Evolutionary conservation across 2,113 vertebrate genomes (phyloP).

Genomic region (Melanerpes aurifrons): DNA sequence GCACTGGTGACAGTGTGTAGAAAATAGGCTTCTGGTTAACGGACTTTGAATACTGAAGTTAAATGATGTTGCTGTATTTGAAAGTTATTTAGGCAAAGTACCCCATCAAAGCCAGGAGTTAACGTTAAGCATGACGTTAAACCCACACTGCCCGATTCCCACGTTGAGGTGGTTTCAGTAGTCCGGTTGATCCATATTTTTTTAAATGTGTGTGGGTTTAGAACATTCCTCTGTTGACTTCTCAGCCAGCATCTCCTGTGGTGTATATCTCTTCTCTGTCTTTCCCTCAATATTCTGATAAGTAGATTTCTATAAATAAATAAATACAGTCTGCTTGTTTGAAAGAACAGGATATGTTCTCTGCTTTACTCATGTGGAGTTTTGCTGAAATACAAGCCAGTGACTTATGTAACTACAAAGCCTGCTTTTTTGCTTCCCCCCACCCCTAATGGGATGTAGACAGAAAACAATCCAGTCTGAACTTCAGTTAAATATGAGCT

Average conservation of each 20-base stretch:
- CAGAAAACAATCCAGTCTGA: not conserved
- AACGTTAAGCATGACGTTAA: too few relatives aligned
- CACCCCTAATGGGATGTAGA: not conserved
- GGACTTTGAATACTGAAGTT: not conserved
- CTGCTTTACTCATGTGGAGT: not conserved
- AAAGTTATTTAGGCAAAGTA: not conserved
- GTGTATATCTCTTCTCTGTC: not conserved
- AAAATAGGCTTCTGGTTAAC: not conserved
- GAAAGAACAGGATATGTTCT: not conserved
- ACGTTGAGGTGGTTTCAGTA: rapidly evolving
- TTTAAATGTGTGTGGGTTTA: not conserved
- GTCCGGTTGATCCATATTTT: not conserved
- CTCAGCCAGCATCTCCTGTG: not conserved
- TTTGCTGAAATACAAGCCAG: not conserved
- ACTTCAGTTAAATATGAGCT: not conserved
- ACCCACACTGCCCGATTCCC: rapidly evolving
- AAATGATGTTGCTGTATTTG: not conserved
- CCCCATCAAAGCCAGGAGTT: not conserved
- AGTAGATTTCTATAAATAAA: not conserved
- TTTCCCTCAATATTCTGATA: not conserved
- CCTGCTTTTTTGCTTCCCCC: not conserved
- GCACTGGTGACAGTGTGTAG: rapidly evolving
- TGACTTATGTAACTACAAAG: not conserved
- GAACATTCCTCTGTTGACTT: not conserved
- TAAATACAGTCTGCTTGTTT: not conserved